Percentiles rank a stretch among this genome's conserved stretches.
These are phyloP conservation scores for Lycocerus yunnanus DNA, from an alignment of 2,888 invertebrate genomes.

Conservation along the genomic window DNA sequence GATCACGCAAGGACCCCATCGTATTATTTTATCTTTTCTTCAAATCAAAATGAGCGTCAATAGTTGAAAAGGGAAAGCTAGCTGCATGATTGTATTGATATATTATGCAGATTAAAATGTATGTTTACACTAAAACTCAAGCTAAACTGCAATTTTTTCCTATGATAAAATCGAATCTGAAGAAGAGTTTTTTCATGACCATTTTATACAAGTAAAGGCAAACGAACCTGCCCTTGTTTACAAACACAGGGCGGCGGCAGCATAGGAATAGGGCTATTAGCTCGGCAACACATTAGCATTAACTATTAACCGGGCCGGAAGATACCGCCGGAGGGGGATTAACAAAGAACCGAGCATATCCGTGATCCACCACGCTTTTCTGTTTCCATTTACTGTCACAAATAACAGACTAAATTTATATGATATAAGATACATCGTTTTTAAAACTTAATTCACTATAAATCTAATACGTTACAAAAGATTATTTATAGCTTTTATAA, in stretches of 20 bases:
- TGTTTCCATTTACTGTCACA: conserved; percentile 26
- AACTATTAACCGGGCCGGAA: conserved; percentile 48
- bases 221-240: conserved; percentile 39
- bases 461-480: neutral
- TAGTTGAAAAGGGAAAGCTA: conserved; percentile 1
- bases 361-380: conserved; percentile 33
- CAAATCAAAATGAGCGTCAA: conserved; percentile 5
- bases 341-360: conserved; percentile 39
- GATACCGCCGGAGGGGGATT: conserved; percentile 42
- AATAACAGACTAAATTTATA: conserved; percentile 13
- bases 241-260: conserved; percentile 42
- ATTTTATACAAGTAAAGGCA: conserved; percentile 16
- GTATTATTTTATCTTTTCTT: conserved; percentile 7
- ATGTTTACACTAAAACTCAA: neutral
- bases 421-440: neutral
- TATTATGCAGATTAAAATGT: neutral
- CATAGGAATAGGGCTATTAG: conserved; percentile 47
- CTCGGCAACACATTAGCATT: conserved; percentile 45
- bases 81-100: neutral
- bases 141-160: neutral
- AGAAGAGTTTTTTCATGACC: conserved; percentile 4
- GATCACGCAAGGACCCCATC: conserved; percentile 9
- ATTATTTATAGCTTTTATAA: neutral
- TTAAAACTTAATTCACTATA: neutral
- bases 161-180: neutral